A percentile compares a stretch with the other conserved stretches of the same genome.
These are phyloP conservation scores for Xiphophorus couchianus DNA, from an alignment of 2,113 vertebrate species.

Conservation along the genomic window DNA sequence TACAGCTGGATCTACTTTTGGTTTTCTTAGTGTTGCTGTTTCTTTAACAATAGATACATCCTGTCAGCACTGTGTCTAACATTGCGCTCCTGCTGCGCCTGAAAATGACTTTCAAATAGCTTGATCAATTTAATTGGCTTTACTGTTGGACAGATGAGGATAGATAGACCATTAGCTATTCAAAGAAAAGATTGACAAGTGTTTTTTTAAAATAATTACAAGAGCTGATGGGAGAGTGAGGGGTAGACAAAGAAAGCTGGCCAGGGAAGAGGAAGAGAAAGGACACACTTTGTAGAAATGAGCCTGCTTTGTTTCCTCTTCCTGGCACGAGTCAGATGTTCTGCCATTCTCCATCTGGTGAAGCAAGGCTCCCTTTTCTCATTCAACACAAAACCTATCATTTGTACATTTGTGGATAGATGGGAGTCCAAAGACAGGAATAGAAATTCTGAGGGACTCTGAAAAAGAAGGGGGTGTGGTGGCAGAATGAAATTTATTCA, in stretches of 20 bases:
- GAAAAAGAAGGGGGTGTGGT: constrained; percentile 44
- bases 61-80: constrained; percentile 52
- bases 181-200: constrained; percentile 71
- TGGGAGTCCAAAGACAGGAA: constrained; percentile 60
- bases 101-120: constrained; percentile 70
- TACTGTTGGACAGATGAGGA: constrained; percentile 57
- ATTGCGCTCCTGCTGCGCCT: constrained; percentile 36
- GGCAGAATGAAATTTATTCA: constrained; percentile 42
- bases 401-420: constrained; percentile 70
- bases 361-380: constrained; percentile 59
- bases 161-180: constrained; percentile 65
- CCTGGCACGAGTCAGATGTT: constrained; percentile 63
- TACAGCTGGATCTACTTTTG: constrained; percentile 48
- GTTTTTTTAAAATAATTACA: constrained; percentile 64
- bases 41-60: constrained; percentile 49
- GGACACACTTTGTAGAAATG: constrained; percentile 54
- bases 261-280: constrained; percentile 44
- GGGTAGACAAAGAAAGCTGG: constrained; percentile 55
- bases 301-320: constrained; percentile 61
- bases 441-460: constrained; percentile 63
- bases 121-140: constrained; percentile 73
- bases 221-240: constrained; percentile 52
- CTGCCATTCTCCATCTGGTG: constrained; percentile 60
- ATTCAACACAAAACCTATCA: constrained; percentile 67
- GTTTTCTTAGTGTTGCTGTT: constrained; percentile 31